phyloP scores from a whole-genome alignment of 2,113 vertebrate species.

The Ptychochromis oligacanthus region DNA sequence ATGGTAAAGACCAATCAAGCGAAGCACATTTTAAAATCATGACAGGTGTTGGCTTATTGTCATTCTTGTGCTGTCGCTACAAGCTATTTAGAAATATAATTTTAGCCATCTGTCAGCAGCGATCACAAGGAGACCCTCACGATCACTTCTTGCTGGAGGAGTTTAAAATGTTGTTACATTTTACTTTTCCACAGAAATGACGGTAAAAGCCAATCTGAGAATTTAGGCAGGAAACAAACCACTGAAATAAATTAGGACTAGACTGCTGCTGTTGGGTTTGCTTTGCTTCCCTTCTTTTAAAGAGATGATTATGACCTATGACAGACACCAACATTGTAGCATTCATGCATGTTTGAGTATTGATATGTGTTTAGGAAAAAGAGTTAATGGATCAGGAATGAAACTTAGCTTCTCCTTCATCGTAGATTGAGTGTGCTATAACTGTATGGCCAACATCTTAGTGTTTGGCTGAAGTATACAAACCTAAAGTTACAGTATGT shows the following conservation, averaged over 20 bases:
- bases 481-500: too few relatives aligned
- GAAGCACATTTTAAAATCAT: not conserved
- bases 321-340: slow-evolving; percentile 18
- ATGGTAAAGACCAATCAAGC: not conserved
- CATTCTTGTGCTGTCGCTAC: not conserved
- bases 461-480: too few relatives aligned
- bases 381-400: too few relatives aligned
- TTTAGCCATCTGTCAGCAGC: too few relatives aligned
- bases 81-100: not conserved
- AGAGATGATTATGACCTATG: not conserved
- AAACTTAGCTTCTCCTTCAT: too few relatives aligned
- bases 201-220: not conserved
- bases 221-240: not conserved
- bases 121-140: not conserved
- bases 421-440: too few relatives aligned
- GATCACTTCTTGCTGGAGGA: not conserved
- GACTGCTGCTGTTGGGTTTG: slow-evolving; percentile 36
- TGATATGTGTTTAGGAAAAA: too few relatives aligned
- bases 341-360: too few relatives aligned
- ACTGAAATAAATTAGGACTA: not conserved
- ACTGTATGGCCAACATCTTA: too few relatives aligned
- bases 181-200: not conserved
- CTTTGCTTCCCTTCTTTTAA: not conserved
- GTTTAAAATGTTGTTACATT: too few relatives aligned
- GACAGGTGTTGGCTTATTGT: not conserved